Evolutionary conservation across 2,797 vertebrate species (phyloP).

Genomic region (Rhinoraja longicauda): DNA sequence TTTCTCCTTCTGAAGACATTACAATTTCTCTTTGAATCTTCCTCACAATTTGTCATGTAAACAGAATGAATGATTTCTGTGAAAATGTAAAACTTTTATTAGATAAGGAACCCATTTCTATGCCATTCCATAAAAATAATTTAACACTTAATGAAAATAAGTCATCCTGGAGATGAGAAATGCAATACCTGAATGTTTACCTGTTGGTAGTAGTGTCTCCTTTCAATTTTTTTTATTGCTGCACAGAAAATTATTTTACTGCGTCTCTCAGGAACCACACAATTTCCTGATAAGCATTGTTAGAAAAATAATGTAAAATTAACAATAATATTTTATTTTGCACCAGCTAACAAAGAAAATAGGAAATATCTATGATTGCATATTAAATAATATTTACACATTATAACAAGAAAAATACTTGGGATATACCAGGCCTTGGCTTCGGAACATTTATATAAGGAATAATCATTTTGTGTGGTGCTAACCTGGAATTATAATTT

Average conservation of each 20-base stretch:
- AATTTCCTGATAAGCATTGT: background rate
- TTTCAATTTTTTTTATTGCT: background rate
- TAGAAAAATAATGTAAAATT: background rate
- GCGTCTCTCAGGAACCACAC: background rate
- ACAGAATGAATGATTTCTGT: background rate
- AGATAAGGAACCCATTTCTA: background rate
- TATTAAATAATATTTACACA: background rate
- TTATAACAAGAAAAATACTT: background rate
- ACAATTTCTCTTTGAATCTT: background rate
- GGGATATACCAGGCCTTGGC: background rate
- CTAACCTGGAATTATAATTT: background rate
- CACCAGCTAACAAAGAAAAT: background rate
- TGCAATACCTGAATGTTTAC: background rate
- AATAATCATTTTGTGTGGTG: background rate
- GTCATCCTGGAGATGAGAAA: background rate
- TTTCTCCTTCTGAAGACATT: background rate
- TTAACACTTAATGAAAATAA: background rate
- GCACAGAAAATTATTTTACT: background rate
- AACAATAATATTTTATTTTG: background rate
- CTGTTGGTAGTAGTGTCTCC: background rate
- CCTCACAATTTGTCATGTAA: background rate
- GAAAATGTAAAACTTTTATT: background rate
- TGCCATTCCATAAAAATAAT: background rate
- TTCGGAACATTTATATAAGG: background rate
- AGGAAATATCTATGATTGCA: background rate